These are phyloP conservation scores for Acomys russatus DNA, from an alignment of 2,797 vertebrate species.

Conservation along the genomic window DNA sequence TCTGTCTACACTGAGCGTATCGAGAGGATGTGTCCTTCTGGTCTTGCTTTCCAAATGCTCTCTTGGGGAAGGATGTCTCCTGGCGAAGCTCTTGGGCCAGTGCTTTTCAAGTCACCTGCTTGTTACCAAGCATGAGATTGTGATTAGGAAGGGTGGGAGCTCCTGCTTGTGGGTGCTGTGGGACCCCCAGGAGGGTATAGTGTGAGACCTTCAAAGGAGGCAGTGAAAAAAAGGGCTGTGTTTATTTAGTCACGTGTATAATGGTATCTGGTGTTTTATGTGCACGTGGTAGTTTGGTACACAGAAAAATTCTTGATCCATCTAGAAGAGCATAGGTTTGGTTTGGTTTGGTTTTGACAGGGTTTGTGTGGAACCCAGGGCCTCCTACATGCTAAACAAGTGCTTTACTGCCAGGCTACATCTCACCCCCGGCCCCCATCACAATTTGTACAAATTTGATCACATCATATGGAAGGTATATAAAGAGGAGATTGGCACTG, in stretches of 20 bases:
- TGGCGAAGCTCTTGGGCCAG: neutral
- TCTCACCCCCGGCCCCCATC: neutral
- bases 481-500: neutral
- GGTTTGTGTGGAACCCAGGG: neutral
- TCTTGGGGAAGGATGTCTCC: neutral
- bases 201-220: neutral
- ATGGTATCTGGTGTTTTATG: neutral
- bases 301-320: neutral
- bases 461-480: neutral
- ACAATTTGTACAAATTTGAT: conserved; percentile 29
- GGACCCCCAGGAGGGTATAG: neutral
- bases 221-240: neutral
- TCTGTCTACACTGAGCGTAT: neutral
- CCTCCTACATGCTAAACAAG: neutral
- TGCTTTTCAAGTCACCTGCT: neutral
- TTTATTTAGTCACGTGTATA: neutral
- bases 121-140: neutral
- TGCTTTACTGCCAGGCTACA: neutral
- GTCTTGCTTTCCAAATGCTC: conserved; percentile 1
- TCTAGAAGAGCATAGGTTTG: neutral
- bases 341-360: neutral
- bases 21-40: neutral
- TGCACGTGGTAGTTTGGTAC: neutral
- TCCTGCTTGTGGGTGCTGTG: neutral
- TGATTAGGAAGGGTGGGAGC: neutral